These are phyloP conservation scores for Nebria salina DNA, from an alignment of 2,888 invertebrate species.

Conservation along the genomic window DNA sequence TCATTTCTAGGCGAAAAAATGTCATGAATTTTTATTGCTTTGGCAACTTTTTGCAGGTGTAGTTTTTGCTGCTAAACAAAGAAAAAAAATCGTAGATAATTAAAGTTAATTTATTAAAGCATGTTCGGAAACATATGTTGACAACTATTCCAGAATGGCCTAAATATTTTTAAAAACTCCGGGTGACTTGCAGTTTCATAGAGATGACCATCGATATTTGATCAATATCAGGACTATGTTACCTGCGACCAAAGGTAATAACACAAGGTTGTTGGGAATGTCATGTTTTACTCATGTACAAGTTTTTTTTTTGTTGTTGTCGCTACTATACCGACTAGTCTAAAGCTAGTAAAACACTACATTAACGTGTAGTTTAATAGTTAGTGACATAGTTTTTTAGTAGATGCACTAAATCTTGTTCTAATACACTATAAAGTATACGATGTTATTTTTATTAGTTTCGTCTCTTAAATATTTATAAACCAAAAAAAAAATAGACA, in stretches of 20 bases:
- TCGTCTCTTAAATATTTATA: not conserved
- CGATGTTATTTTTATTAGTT: not conserved
- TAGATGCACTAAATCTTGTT: not conserved
- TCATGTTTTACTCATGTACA: not conserved
- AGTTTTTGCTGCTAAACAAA: not conserved
- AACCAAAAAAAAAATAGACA: not conserved
- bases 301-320: not conserved
- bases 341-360: not conserved
- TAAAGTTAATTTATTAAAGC: not conserved
- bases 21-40: not conserved
- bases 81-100: not conserved
- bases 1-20: not conserved
- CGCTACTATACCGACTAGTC: not conserved
- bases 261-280: not conserved
- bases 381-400: not conserved
- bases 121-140: not conserved
- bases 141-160: not conserved
- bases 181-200: not conserved
- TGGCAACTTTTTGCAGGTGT: not conserved
- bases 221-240: not conserved
- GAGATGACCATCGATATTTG: not conserved
- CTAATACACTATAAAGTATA: not conserved
- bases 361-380: not conserved
- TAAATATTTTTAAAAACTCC: not conserved
- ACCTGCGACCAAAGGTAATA: not conserved